Conservation (phyloP, 2,113 vertebrate genomes). For the Uria lomvia region DNA sequence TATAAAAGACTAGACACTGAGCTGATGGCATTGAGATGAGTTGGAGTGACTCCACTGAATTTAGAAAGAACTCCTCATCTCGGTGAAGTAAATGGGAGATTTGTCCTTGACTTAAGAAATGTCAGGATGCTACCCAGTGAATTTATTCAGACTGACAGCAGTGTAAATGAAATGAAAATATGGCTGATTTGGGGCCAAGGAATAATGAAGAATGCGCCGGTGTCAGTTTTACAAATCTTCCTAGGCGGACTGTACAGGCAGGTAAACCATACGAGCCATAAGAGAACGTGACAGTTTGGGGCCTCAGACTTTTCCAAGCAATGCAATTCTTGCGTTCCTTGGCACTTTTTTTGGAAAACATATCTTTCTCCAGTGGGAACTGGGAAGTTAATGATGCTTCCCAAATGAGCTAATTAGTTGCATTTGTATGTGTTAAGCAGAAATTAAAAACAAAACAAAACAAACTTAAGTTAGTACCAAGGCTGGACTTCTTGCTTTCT, state of each 20-base stretch:
- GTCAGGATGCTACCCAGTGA: not conserved
- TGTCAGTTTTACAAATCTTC: not conserved
- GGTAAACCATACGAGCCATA: not conserved
- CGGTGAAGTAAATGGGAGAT: not conserved
- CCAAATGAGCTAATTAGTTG: not conserved
- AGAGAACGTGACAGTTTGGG: not conserved
- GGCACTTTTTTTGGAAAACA: not conserved
- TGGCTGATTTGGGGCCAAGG: not conserved
- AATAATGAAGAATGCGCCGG: not conserved
- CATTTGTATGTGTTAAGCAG: not conserved
- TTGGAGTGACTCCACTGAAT: not conserved
- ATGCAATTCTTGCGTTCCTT: not conserved
- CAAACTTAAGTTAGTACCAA: not conserved
- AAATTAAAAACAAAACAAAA: not conserved
- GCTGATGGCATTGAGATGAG: not conserved
- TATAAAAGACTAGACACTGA: not conserved
- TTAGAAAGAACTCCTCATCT: not conserved
- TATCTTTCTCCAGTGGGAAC: not conserved
- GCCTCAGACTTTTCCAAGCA: not conserved
- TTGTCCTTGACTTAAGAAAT: constrained; percentile 2
- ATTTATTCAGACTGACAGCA: not conserved
- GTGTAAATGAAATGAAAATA: constrained; percentile 2
- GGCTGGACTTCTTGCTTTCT: not conserved
- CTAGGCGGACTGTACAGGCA: not conserved
- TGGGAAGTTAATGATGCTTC: not conserved